Evolutionary conservation across 2,113 vertebrate genomes (phyloP).

Genomic region (Microcebus jonahi): DNA sequence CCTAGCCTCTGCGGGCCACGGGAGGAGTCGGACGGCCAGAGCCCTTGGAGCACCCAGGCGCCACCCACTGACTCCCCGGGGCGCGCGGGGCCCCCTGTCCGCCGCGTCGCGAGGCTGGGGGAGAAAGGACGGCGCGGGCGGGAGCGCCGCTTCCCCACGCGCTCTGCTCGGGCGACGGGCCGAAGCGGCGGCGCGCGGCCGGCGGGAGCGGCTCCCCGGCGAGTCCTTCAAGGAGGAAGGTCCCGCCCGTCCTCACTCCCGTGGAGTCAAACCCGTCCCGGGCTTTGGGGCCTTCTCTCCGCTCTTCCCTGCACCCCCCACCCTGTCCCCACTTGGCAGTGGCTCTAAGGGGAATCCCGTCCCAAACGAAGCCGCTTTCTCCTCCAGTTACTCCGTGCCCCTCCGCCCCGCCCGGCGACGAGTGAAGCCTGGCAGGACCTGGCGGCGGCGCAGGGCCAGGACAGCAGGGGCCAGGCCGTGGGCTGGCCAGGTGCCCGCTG

Average conservation of each 20-base stretch:
- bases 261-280: too few species aligned
- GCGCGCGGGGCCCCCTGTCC: too few species aligned
- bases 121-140: too few species aligned
- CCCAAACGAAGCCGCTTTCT: neutral
- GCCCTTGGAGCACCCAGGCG: neutral
- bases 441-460: neutral
- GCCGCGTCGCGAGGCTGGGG: neutral
- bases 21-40: too few species aligned
- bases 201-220: neutral
- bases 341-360: neutral
- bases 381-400: neutral
- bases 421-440: neutral
- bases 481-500: neutral
- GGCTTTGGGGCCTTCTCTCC: neutral
- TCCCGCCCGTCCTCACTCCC: rapidly evolving
- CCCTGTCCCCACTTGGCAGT: neutral
- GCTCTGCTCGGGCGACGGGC: neutral
- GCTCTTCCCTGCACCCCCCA: neutral
- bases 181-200: neutral
- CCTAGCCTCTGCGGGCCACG: neutral
- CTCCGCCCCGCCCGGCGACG: neutral
- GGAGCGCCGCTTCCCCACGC: too few species aligned
- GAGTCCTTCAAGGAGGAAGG: neutral
- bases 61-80: neutral
- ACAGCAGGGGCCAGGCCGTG: too few species aligned